phyloP scores from a whole-genome alignment of 2,797 vertebrate species.

The Yasuhikotakia modesta region DNA sequence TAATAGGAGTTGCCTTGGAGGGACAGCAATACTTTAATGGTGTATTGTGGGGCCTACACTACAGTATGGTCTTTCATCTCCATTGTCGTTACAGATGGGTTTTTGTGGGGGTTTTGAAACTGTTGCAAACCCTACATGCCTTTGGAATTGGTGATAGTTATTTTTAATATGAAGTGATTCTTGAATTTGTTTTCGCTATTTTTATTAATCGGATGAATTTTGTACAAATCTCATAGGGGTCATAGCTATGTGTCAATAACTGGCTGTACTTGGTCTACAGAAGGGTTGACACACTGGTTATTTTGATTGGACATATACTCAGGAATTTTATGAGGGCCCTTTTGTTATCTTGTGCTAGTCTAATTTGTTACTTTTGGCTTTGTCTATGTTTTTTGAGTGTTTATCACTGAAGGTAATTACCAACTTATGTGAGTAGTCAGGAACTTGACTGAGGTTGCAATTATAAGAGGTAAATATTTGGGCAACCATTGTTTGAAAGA shows the following conservation, averaged over 20 bases:
- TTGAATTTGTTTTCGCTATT: background rate
- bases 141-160: background rate
- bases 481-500: slow-evolving; percentile 58
- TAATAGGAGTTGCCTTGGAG: slow-evolving; percentile 61
- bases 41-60: slow-evolving; percentile 47
- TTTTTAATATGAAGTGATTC: background rate
- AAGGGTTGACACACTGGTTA: background rate
- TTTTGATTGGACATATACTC: background rate
- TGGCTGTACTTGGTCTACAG: background rate
- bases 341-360: slow-evolving; percentile 49
- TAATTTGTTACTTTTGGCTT: slow-evolving; percentile 62
- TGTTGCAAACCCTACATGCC: background rate
- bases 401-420: slow-evolving; percentile 50
- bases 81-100: slow-evolving; percentile 34
- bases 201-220: slow-evolving; percentile 1
- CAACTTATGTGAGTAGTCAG: slow-evolving; percentile 45
- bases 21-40: slow-evolving; percentile 50
- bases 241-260: slow-evolving; percentile 4
- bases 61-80: slow-evolving; percentile 14
- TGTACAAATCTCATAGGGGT: slow-evolving; percentile 36
- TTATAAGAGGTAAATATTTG: slow-evolving; percentile 61
- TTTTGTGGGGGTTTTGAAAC: slow-evolving; percentile 7
- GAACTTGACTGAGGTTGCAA: slow-evolving; percentile 41
- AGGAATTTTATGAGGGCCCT: slow-evolving; percentile 17
- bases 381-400: slow-evolving; percentile 45